These are phyloP conservation scores for Sebastes matsubarae DNA, from an alignment of 2,797 vertebrate genomes.

Conservation along the genomic window DNA sequence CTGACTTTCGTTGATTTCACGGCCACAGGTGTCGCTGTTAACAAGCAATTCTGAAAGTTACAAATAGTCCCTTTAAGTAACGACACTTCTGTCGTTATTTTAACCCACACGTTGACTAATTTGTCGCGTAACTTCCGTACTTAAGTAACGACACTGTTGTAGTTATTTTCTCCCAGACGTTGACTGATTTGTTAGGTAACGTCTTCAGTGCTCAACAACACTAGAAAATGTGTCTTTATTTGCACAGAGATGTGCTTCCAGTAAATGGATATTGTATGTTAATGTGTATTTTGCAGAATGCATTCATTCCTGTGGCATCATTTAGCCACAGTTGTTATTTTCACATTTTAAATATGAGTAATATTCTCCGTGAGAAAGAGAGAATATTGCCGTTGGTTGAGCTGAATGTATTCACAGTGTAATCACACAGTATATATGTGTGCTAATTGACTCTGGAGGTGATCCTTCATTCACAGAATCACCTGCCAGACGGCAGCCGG, in stretches of 20 bases:
- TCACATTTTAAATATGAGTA: neutral
- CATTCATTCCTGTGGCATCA: neutral
- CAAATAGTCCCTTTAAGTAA: no score
- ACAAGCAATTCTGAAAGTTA: no score
- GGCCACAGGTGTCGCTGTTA: no score
- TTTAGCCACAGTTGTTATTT: slow-evolving; percentile 11
- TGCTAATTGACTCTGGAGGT: slow-evolving; percentile 45
- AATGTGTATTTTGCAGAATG: neutral
- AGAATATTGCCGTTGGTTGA: neutral
- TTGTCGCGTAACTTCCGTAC: no score
- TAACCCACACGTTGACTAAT: no score
- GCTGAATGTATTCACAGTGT: slow-evolving; percentile 7
- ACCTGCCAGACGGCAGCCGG: slow-evolving; percentile 26
- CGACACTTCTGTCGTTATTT: no score
- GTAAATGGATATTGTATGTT: slow-evolving; percentile 25
- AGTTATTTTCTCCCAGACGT: no score
- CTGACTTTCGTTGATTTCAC: no score
- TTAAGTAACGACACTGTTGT: no score
- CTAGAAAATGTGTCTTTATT: neutral
- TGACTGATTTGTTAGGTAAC: no score
- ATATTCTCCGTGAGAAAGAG: neutral
- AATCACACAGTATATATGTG: neutral
- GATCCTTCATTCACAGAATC: slow-evolving; percentile 43
- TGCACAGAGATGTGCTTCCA: neutral
- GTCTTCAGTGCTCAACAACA: neutral